Evolutionary conservation across 2,797 vertebrate species (phyloP).

Genomic region (Enteromius afrohamiltoni): DNA sequence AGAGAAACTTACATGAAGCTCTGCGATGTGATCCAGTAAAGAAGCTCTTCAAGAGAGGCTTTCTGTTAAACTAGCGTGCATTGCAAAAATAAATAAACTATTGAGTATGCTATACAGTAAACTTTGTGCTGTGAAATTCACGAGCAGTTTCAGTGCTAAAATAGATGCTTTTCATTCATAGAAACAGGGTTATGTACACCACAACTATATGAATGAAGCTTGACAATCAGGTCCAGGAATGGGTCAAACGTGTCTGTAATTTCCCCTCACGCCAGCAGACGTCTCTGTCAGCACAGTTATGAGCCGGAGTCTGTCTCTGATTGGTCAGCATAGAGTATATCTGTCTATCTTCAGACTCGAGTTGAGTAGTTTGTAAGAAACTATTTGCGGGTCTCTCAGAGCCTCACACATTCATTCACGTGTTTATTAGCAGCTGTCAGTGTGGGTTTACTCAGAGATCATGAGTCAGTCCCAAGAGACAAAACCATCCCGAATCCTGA

Average conservation of each 20-base stretch:
- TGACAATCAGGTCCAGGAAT: not conserved
- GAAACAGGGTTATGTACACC: not conserved
- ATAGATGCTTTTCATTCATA: too few species aligned
- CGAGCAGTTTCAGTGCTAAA: too few species aligned
- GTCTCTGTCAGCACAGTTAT: slow-evolving; percentile 3
- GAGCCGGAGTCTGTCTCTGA: not conserved
- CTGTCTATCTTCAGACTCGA: not conserved
- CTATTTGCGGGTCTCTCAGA: not conserved
- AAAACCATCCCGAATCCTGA: not conserved
- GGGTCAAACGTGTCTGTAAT: not conserved
- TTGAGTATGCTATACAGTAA: not conserved
- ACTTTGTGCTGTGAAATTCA: not conserved
- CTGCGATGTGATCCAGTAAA: too few species aligned
- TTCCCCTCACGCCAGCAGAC: not conserved
- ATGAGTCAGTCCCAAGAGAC: not conserved
- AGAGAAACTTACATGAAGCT: not conserved
- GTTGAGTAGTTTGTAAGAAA: not conserved
- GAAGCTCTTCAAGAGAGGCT: not conserved
- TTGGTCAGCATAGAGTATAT: not conserved
- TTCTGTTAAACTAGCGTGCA: not conserved
- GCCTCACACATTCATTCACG: not conserved
- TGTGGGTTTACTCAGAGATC: not conserved
- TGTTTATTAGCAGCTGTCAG: not conserved
- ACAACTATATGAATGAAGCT: not conserved
- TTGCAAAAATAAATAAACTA: too few species aligned